These are phyloP conservation scores for Papilio dardanus DNA, from an alignment of 1,140 invertebrate genomes.

Conservation along the genomic window DNA sequence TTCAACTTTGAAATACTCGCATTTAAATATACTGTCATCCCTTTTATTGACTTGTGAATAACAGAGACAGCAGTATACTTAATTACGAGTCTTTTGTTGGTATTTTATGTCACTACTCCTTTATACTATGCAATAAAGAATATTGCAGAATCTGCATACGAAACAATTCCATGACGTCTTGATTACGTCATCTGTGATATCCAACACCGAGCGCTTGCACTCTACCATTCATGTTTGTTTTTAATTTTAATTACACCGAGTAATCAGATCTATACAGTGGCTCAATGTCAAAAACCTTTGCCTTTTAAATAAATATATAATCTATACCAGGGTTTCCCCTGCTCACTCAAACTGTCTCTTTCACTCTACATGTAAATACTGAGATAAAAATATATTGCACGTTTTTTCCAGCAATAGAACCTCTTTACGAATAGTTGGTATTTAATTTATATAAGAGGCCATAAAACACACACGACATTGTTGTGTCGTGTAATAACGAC, in stretches of 20 bases:
- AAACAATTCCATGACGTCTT: slow-evolving; percentile 4
- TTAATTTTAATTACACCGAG: background rate
- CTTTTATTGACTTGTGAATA: no score
- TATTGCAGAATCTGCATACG: background rate
- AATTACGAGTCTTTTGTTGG: no score
- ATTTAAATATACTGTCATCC: background rate
- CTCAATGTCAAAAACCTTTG: background rate
- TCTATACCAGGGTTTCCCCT: background rate
- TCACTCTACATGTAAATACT: background rate
- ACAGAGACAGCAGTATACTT: no score
- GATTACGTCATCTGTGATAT: slow-evolving; percentile 15
- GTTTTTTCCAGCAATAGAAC: background rate
- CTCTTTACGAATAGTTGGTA: background rate
- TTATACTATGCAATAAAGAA: background rate
- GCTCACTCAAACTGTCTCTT: background rate
- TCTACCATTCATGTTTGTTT: background rate
- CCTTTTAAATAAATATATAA: background rate
- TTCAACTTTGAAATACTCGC: no score
- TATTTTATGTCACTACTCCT: background rate
- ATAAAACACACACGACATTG: slow-evolving; percentile 7
- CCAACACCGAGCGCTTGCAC: background rate
- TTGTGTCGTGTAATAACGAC: background rate
- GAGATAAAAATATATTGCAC: background rate
- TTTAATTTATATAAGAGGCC: slow-evolving; percentile 21
- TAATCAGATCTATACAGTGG: background rate